Base-by-base conservation (phyloP, 2,113 vertebrate genomes). In the Spizaetus ornatus region DNA sequence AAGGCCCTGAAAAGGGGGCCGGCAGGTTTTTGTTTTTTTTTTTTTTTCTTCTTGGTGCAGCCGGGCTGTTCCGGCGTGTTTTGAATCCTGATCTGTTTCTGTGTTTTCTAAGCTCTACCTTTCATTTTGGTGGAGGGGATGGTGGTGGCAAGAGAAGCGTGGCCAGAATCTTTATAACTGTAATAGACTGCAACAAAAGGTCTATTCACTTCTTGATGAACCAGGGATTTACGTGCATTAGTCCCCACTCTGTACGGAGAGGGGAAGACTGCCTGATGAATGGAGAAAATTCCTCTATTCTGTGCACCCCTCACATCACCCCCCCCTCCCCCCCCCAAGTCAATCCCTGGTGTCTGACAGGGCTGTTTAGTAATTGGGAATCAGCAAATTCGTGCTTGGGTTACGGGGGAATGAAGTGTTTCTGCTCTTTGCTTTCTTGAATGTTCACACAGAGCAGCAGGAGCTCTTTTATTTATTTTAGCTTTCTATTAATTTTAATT, bases 171-270 rank as follows among this genome's bases (percentile, higher is more conserved):
- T 92, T 93, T 97, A 95, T 96, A 93, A 88, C 80, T 91, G 88
- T 96, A 96, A 97, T 92, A 94, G 88, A 96, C 94, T 97, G 88
- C 90, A 50, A 94, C 94, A 97, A 96, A 97, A 95, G 87, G 66
- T 86, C 96, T 87, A 88, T 97, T 95, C 96, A 96, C 91, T 90
- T 67, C 93, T 96, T 95, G 96, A 97, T 96, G 97, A 97, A 97
- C 66, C 93, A 38, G 87, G 89, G 96, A 95, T 96, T 97, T 97
- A 96, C 26, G 82, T 96, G 91, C 78, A 53, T 97, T 95, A 94
- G 83, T 89, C 80, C 48, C 11, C n/a, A 22, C 93, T 76, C 87
- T 61, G 48, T 62, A 69, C 31, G 0, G 79, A 96, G 84, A 91
- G 78, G 81, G 74, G 89, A 72, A 43, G 61, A 55, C 74, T 94